Percentiles rank a stretch among this genome's conserved stretches.
Conservation (phyloP, 2,888 invertebrate species). For the Euplexia lucipara region DNA sequence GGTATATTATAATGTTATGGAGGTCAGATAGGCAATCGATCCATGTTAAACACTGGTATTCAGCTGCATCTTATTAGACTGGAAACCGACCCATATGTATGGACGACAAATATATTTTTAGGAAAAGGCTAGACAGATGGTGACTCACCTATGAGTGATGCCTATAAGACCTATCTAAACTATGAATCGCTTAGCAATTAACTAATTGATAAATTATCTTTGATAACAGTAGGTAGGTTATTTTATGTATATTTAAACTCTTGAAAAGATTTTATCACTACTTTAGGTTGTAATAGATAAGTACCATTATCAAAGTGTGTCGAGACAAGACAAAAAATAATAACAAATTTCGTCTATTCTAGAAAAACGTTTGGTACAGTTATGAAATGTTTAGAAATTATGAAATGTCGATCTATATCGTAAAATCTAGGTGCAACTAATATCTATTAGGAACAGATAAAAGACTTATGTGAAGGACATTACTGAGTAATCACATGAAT, state of each 20-base stretch:
- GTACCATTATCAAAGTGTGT: constrained; percentile 6
- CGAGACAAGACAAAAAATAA: neutral
- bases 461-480: neutral
- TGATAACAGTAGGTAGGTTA: neutral
- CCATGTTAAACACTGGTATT: no score
- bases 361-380: constrained; percentile 1
- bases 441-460: constrained; percentile 10
- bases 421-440: neutral
- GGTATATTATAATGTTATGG: no score
- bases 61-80: no score
- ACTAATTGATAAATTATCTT: neutral
- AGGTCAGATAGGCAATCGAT: no score
- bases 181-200: no score
- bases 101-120: no score
- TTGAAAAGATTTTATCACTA: neutral
- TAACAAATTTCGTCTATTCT: neutral
- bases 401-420: constrained; percentile 2
- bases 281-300: neutral
- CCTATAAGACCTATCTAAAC: neutral
- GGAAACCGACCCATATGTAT: no score
- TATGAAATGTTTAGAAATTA: constrained; percentile 1
- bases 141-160: neutral
- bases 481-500: neutral
- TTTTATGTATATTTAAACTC: neutral
- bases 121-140: no score